These are phyloP conservation scores for Erebia aethiops DNA, from an alignment of 2,888 invertebrate genomes.

Conservation along the genomic window DNA sequence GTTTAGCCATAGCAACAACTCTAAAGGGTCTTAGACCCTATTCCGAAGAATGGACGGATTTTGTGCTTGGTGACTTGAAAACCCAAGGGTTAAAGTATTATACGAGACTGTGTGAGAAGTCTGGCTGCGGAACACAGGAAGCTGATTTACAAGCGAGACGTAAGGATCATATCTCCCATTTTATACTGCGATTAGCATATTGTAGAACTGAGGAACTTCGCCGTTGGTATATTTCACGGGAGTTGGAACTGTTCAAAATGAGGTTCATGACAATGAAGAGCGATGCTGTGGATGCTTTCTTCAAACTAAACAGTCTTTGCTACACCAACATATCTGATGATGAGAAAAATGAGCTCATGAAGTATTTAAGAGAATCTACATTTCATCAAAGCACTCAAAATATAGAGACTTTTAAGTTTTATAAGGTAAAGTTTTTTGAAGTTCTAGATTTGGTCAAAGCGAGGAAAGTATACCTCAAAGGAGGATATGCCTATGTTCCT, in stretches of 20 bases:
- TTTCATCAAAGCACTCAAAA: slow-evolving; percentile 81
- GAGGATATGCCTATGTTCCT: slow-evolving; percentile 94
- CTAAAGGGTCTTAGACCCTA: slow-evolving; percentile 84
- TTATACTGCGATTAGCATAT: slow-evolving; percentile 94
- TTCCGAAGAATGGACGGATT: slow-evolving; percentile 87
- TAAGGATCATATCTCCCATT: slow-evolving; percentile 96
- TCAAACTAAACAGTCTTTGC: slow-evolving; percentile 86
- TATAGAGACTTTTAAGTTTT: slow-evolving; percentile 86
- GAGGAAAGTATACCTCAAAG: slow-evolving; percentile 90
- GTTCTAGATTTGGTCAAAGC: slow-evolving; percentile 92
- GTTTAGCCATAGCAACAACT: slow-evolving; percentile 88
- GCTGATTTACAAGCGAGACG: slow-evolving; percentile 86
- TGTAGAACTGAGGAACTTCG: slow-evolving; percentile 93
- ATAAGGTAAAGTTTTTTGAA: slow-evolving; percentile 93
- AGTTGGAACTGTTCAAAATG: slow-evolving; percentile 94
- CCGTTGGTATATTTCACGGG: slow-evolving; percentile 94
- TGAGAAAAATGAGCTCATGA: slow-evolving; percentile 85
- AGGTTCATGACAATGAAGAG: slow-evolving; percentile 86
- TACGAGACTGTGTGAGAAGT: slow-evolving; percentile 83
- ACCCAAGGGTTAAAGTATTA: slow-evolving; percentile 87
- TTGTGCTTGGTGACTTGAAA: slow-evolving; percentile 85
- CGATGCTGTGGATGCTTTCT: slow-evolving; percentile 86
- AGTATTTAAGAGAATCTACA: slow-evolving; percentile 84
- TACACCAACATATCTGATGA: slow-evolving; percentile 86
- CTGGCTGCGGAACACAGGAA: slow-evolving; percentile 81